Evolutionary conservation across 2,113 vertebrate species (phyloP).

Genomic region (Myotis brandtii): DNA sequence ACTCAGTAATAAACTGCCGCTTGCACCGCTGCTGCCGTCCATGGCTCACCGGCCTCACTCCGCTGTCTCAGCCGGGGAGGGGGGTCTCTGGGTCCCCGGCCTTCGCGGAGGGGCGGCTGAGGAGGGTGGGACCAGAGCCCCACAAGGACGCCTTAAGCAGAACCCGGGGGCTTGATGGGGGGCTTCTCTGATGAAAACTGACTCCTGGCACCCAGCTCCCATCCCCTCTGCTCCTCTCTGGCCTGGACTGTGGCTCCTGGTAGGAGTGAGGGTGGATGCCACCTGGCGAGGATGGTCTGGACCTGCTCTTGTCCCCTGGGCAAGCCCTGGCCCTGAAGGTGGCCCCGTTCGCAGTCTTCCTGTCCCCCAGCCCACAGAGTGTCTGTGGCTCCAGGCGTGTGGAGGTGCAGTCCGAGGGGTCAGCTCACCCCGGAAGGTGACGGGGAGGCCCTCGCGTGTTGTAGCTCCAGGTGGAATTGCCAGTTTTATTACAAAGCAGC

Average conservation of each 20-base stretch:
- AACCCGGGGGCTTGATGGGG: not conserved
- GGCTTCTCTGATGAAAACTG: not conserved
- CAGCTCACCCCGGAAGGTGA: rapidly evolving
- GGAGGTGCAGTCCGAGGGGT: not conserved
- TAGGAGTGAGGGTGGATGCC: no score
- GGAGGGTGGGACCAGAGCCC: not conserved
- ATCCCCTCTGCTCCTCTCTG: not conserved
- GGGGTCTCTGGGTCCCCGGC: not conserved
- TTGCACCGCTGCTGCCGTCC: not conserved
- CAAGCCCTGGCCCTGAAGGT: not conserved
- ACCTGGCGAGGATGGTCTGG: not conserved
- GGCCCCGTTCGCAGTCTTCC: rapidly evolving
- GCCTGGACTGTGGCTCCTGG: not conserved
- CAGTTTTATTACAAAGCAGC: conserved; percentile 21
- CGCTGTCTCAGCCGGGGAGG: not conserved
- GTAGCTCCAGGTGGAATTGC: not conserved
- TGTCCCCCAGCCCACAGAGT: no score
- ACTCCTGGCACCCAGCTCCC: not conserved
- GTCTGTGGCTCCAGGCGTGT: not conserved
- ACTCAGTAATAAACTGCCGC: conserved; percentile 71
- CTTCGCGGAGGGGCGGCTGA: not conserved
- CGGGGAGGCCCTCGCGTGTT: rapidly evolving
- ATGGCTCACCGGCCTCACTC: not conserved
- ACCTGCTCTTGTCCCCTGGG: not conserved
- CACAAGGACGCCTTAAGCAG: not conserved